Conservation (phyloP, 64 coral and sea anemone genomes). For the Stichodactyla helianthus region DNA sequence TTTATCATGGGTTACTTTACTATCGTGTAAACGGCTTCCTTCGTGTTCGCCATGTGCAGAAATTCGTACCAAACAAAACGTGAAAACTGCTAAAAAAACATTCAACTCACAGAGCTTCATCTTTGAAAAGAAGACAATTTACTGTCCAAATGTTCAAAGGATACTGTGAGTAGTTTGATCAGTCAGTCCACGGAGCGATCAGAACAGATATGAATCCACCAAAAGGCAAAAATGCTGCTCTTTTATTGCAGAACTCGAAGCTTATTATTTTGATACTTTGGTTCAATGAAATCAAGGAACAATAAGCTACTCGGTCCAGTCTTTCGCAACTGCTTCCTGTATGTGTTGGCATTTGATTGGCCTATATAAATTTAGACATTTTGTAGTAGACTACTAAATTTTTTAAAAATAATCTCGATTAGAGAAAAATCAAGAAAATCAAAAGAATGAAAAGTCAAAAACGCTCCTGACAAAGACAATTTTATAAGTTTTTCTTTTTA, state of each 20-base stretch:
- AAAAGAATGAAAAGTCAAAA: too few species aligned
- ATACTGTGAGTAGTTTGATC: background rate
- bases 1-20: conserved; percentile 64
- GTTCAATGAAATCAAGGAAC: background rate
- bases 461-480: too few species aligned
- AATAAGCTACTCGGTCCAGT: background rate
- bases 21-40: conserved; percentile 44
- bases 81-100: background rate
- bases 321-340: background rate
- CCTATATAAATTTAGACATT: background rate
- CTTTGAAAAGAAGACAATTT: background rate
- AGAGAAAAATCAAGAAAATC: too few species aligned
- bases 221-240: background rate
- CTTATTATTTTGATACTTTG: background rate
- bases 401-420: background rate
- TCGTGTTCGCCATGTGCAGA: background rate
- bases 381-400: background rate
- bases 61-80: background rate
- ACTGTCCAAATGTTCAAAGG: background rate
- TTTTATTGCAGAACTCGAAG: background rate
- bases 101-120: background rate
- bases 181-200: background rate
- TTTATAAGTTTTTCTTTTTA: too few species aligned
- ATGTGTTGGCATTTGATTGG: conserved; percentile 61
- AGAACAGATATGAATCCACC: background rate